These are phyloP conservation scores for Trididemnum nubilum DNA, from an alignment of 23 tunicate species.

Conservation along the genomic window DNA sequence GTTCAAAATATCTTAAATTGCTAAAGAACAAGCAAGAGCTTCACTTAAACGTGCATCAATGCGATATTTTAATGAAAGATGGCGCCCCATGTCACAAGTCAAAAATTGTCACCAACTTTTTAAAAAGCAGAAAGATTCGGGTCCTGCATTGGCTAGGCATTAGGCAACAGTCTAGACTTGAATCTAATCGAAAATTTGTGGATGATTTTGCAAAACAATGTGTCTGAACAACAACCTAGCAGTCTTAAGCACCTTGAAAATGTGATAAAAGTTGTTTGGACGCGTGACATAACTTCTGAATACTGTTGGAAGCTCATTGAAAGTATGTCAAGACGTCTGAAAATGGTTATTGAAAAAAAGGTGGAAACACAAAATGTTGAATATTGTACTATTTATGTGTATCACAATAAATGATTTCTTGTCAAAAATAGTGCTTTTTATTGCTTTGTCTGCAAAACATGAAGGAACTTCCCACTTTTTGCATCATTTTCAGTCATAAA, in stretches of 20 bases:
- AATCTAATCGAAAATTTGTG: slow-evolving; percentile 25
- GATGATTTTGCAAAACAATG: slow-evolving; percentile 8
- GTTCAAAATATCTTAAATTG: slow-evolving; percentile 9
- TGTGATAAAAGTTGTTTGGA: neutral
- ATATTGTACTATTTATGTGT: too few relatives aligned
- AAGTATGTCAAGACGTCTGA: too few relatives aligned
- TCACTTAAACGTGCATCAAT: slow-evolving; percentile 11
- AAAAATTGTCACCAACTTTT: slow-evolving; percentile 10
- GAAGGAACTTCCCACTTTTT: neutral
- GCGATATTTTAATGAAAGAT: slow-evolving; percentile 16
- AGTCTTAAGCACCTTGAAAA: too few relatives aligned
- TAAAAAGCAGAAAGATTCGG: too few relatives aligned
- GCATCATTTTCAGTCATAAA: too few relatives aligned
- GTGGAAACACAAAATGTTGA: neutral
- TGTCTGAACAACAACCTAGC: too few relatives aligned
- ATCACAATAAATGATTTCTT: neutral
- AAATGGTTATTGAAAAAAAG: neutral
- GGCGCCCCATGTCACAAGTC: slow-evolving; percentile 28
- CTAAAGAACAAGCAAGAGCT: slow-evolving; percentile 13
- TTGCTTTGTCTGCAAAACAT: neutral
- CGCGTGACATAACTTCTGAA: neutral
- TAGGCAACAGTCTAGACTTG: slow-evolving; percentile 21
- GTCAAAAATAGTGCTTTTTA: too few relatives aligned
- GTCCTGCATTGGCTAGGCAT: too few relatives aligned
- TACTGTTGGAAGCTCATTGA: too few relatives aligned